A percentile compares a stretch with the other conserved stretches of the same genome.
Conservation (phyloP, 2,797 vertebrate species). For the Aselliscus stoliczkanus region DNA sequence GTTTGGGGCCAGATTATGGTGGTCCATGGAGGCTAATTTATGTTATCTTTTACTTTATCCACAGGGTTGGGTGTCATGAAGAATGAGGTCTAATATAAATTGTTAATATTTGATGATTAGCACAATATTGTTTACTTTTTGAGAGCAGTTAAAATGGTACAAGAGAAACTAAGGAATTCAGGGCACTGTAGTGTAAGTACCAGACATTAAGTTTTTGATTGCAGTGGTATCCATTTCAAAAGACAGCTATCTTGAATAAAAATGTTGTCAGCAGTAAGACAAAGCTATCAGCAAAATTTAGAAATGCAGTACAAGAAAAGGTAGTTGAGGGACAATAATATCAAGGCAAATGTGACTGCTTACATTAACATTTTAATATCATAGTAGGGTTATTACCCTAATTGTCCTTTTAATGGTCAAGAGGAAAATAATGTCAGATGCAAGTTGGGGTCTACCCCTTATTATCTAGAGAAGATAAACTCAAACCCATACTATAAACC, state of each 20-base stretch:
- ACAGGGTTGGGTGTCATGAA: not conserved
- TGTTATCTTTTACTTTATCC: not conserved
- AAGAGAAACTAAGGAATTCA: not conserved
- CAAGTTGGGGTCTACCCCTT: not conserved
- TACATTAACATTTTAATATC: not conserved
- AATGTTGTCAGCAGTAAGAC: not conserved
- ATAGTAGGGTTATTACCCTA: not conserved
- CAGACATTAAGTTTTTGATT: not conserved
- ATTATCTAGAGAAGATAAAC: not conserved
- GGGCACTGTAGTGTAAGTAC: not conserved
- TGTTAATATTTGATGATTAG: not conserved
- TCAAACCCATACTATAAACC: not conserved
- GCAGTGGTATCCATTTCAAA: not conserved
- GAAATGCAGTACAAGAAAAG: not conserved
- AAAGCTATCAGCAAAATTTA: not conserved
- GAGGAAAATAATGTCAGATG: not conserved
- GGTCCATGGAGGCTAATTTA: not conserved
- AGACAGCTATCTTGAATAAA: not conserved
- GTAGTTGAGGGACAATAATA: not conserved
- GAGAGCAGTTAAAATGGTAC: not conserved
- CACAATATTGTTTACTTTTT: not conserved
- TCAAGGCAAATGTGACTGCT: not conserved
- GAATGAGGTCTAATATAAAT: not conserved
- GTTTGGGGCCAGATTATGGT: not conserved
- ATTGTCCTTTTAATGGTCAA: not conserved